Percentiles rank a stretch among this genome's conserved stretches.
These are phyloP conservation scores for Tetrao urogallus DNA, from an alignment of 2,113 vertebrate species.

Conservation along the genomic window DNA sequence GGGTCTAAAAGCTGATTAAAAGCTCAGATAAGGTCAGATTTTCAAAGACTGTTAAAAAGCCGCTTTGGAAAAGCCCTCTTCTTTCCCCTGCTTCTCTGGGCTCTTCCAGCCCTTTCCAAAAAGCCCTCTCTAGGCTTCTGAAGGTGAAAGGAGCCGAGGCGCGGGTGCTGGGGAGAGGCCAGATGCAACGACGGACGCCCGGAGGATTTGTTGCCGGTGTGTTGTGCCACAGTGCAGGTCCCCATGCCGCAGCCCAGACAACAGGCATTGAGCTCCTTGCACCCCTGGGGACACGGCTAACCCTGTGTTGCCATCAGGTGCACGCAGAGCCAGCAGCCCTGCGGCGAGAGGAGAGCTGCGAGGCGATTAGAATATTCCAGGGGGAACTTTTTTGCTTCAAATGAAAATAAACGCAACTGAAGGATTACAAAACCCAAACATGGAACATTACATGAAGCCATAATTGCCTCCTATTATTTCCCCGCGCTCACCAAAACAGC, in stretches of 20 bases:
- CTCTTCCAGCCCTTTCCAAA: background rate
- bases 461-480: slow-evolving; percentile 85
- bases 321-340: slow-evolving; percentile 64
- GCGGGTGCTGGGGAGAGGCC: background rate
- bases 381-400: slow-evolving; percentile 79
- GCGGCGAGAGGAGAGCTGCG: slow-evolving; percentile 50
- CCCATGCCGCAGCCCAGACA: background rate
- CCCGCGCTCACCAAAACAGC: slow-evolving; percentile 80
- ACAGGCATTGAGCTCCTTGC: background rate
- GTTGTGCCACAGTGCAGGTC: background rate
- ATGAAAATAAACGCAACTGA: slow-evolving; percentile 78
- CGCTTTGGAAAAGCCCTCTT: slow-evolving; percentile 40
- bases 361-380: slow-evolving; percentile 81
- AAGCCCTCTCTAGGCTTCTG: background rate
- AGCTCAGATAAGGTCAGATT: slow-evolving; percentile 53
- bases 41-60: slow-evolving; percentile 3
- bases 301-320: slow-evolving; percentile 62
- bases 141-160: slow-evolving; percentile 47
- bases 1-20: slow-evolving; percentile 52
- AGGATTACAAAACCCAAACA: slow-evolving; percentile 86
- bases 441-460: slow-evolving; percentile 79
- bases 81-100: background rate
- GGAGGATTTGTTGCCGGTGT: background rate
- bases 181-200: background rate
- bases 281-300: slow-evolving; percentile 37